Conservation (phyloP, 1,140 invertebrate genomes). For the Brachionus koreanus region DNA sequence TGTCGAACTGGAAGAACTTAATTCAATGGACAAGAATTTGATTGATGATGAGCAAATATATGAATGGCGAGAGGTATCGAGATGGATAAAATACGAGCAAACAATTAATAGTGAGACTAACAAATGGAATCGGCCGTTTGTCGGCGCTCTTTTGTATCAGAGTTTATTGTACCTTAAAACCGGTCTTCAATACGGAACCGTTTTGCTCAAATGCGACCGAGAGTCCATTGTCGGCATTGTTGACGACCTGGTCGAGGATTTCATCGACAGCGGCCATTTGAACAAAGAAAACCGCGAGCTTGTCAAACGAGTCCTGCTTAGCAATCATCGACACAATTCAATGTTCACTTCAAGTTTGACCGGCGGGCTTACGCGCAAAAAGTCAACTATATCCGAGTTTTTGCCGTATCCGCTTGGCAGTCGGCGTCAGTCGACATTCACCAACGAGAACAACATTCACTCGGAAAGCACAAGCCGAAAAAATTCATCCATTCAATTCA, state of each 20-base stretch:
- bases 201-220: constrained; percentile 23
- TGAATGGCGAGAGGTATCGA: constrained; percentile 33
- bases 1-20: constrained; percentile 34
- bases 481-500: constrained; percentile 21
- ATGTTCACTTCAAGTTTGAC: neutral
- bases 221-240: constrained; percentile 9
- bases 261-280: constrained; percentile 35
- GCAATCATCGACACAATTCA: constrained; percentile 34
- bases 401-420: constrained; percentile 2
- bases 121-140: constrained; percentile 28
- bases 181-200: constrained; percentile 41
- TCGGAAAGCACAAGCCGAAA: neutral
- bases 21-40: neutral
- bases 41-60: constrained; percentile 1
- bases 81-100: constrained; percentile 44
- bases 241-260: constrained; percentile 21
- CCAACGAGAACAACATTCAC: neutral
- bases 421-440: constrained; percentile 25
- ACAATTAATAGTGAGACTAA: constrained; percentile 25
- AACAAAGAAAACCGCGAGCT: constrained; percentile 30
- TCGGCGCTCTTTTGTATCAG: constrained; percentile 15
- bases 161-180: constrained; percentile 27
- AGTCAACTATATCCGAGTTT: constrained; percentile 42
- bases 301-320: neutral
- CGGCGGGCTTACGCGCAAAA: neutral